Percentiles rank a stretch among this genome's conserved stretches.
Evolutionary conservation across 2,113 vertebrate genomes (phyloP).

Genomic region (Suricata suricatta): DNA sequence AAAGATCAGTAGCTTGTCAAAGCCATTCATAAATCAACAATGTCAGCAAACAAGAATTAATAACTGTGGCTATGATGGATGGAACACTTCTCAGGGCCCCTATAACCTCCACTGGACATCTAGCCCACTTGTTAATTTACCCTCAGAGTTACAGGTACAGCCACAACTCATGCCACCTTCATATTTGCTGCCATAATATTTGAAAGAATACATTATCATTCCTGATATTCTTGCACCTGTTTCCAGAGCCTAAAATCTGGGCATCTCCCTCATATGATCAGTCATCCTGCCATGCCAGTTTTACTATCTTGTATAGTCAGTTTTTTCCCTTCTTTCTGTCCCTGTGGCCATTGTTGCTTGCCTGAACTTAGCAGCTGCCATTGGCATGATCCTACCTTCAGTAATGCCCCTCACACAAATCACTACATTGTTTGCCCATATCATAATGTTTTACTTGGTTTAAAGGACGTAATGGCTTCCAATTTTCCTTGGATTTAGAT

Average conservation of each 20-base stretch:
- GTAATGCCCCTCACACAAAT: not conserved
- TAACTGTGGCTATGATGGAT: not conserved
- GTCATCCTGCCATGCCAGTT: not conserved
- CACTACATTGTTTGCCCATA: fast-evolving
- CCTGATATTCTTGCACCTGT: fast-evolving
- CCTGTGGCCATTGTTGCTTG: too few species aligned
- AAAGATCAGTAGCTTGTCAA: not conserved
- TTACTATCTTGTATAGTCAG: not conserved
- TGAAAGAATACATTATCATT: not conserved
- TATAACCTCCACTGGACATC: fast-evolving
- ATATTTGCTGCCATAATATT: too few species aligned
- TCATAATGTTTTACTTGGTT: not conserved
- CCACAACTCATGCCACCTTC: not conserved
- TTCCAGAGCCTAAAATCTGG: not conserved
- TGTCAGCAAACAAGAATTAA: not conserved
- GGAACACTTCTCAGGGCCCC: not conserved
- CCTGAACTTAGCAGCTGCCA: not conserved
- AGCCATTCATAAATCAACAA: fast-evolving
- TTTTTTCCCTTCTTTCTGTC: too few species aligned
- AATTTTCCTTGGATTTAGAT: not conserved
- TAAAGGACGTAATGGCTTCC: not conserved
- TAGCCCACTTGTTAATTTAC: not conserved
- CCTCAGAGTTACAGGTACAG: not conserved
- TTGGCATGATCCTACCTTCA: not conserved
- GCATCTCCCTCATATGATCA: fast-evolving